Conservation (phyloP, 2,888 invertebrate genomes). For the Aromia moschata region DNA sequence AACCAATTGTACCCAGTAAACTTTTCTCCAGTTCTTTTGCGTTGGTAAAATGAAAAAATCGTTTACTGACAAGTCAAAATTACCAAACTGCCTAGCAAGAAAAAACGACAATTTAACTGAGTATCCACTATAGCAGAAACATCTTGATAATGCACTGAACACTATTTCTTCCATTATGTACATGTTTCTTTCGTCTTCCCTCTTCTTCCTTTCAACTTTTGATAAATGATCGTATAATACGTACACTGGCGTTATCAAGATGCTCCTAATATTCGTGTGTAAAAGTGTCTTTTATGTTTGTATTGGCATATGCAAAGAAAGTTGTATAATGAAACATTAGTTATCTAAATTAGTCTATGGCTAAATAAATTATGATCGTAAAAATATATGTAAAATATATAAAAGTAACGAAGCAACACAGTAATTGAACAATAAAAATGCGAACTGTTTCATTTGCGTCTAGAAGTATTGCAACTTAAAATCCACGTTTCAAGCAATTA, state of each 20-base stretch:
- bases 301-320: constrained; percentile 48
- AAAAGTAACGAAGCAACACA: constrained; percentile 54
- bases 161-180: not conserved
- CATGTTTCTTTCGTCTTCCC: not conserved
- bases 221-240: not conserved
- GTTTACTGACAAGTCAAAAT: too few relatives aligned
- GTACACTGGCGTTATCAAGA: constrained; percentile 5
- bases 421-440: constrained; percentile 46
- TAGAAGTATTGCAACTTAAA: constrained; percentile 29
- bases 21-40: too few relatives aligned
- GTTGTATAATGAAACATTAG: constrained; percentile 49
- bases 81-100: too few relatives aligned
- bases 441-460: constrained; percentile 32
- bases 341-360: constrained; percentile 51
- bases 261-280: constrained; percentile 15
- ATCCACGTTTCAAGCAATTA: too few relatives aligned
- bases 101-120: constrained; percentile 53
- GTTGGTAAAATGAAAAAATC: too few relatives aligned
- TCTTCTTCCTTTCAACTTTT: not conserved
- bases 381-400: constrained; percentile 56
- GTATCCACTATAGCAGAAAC: constrained; percentile 45
- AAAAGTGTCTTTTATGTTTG: constrained; percentile 40
- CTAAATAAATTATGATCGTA: constrained; percentile 56
- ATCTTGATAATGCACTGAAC: constrained; percentile 34
- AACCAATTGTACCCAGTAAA: too few relatives aligned